Conservation (phyloP, 1,140 invertebrate genomes). For the Muscidifurax raptorellus region DNA sequence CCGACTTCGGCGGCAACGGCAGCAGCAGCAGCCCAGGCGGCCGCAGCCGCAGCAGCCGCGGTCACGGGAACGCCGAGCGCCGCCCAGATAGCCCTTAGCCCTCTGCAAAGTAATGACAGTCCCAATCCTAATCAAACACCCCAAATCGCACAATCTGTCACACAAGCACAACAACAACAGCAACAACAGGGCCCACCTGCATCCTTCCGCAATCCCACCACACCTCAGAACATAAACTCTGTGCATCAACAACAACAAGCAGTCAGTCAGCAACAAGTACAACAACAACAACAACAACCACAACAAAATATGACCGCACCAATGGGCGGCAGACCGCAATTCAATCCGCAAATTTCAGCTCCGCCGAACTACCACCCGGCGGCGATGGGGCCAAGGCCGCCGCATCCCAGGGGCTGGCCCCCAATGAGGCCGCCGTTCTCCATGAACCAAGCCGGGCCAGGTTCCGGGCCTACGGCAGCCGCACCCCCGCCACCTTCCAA, state of each 20-base stretch:
- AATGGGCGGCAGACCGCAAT: slow-evolving; percentile 66
- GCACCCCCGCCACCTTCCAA: background rate
- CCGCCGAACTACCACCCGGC: slow-evolving; percentile 76
- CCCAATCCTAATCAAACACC: slow-evolving; percentile 73
- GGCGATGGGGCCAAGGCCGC: slow-evolving; percentile 61
- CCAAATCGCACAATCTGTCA: slow-evolving; percentile 58
- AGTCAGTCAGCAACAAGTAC: slow-evolving; percentile 58
- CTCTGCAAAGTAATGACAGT: slow-evolving; percentile 78
- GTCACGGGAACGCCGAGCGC: slow-evolving; percentile 65
- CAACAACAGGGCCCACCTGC: slow-evolving; percentile 61
- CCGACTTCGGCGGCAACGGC: slow-evolving; percentile 76
- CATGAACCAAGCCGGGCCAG: slow-evolving; percentile 69
- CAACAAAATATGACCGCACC: slow-evolving; percentile 61
- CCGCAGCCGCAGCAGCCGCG: slow-evolving; percentile 69
- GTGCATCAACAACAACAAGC: slow-evolving; percentile 65
- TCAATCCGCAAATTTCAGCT: slow-evolving; percentile 74
- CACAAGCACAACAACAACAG: slow-evolving; percentile 60
- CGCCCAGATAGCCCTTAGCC: slow-evolving; percentile 75
- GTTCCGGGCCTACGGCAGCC: background rate
- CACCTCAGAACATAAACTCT: slow-evolving; percentile 69
- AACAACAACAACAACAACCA: slow-evolving; percentile 62
- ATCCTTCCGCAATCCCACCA: slow-evolving; percentile 65
- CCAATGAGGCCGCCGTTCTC: slow-evolving; percentile 65
- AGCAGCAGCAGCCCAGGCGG: slow-evolving; percentile 67
- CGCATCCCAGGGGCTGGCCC: slow-evolving; percentile 64